Conservation (phyloP, 2,888 invertebrate genomes). For the Pyralis farinalis region DNA sequence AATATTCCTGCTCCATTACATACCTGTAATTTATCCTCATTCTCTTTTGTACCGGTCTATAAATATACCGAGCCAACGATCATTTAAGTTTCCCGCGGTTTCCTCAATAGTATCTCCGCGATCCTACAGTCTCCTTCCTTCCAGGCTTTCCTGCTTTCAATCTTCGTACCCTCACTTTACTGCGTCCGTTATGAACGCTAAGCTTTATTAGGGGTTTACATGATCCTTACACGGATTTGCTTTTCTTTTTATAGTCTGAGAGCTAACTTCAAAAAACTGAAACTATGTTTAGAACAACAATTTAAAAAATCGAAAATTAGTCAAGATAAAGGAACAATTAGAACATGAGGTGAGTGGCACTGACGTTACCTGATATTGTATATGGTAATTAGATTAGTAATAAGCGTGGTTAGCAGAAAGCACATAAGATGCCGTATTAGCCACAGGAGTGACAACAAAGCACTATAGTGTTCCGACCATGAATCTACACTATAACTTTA, state of each 20-base stretch:
- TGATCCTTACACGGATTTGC: neutral
- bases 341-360: too few species aligned
- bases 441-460: too few species aligned
- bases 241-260: neutral
- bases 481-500: too few species aligned
- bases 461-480: too few species aligned
- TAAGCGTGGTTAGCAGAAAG: too few species aligned
- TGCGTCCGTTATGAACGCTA: conserved; percentile 28
- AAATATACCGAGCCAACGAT: conserved; percentile 21
- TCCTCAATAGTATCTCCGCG: conserved; percentile 16
- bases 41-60: conserved; percentile 5
- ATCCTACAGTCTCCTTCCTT: conserved; percentile 22
- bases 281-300: too few species aligned
- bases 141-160: conserved; percentile 20
- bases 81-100: conserved; percentile 21
- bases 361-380: too few species aligned
- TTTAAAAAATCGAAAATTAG: too few species aligned
- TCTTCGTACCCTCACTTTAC: conserved; percentile 31
- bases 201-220: neutral
- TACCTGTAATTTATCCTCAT: conserved; percentile 4
- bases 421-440: too few species aligned
- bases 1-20: neutral
- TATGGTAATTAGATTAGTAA: too few species aligned
- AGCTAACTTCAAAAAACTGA: neutral
- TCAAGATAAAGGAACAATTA: too few species aligned